Percentiles rank a stretch among this genome's conserved stretches.
phyloP scores from a whole-genome alignment of 2,888 invertebrate genomes.

The Pterostichus niger region DNA sequence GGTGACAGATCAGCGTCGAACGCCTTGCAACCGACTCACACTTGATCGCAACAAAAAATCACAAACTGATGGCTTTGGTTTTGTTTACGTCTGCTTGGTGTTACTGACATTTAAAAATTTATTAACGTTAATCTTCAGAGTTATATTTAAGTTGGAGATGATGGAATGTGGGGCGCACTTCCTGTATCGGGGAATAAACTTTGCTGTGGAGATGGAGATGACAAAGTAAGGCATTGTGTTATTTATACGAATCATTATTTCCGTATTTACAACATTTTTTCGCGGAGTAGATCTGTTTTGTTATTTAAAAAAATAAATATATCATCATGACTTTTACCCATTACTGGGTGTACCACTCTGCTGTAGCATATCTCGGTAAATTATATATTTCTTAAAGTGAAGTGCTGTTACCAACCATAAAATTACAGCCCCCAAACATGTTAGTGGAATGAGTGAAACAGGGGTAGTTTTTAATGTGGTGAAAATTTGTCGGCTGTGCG shows the following conservation, averaged over 20 bases:
- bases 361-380: too few species aligned
- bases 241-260: background rate
- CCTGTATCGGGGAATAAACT: slow-evolving; percentile 48
- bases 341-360: too few species aligned
- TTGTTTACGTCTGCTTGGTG: slow-evolving; percentile 25
- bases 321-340: too few species aligned
- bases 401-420: too few species aligned
- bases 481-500: too few species aligned
- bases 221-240: background rate
- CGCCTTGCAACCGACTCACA: background rate
- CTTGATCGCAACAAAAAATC: background rate
- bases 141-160: slow-evolving; percentile 33
- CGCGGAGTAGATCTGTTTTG: too few species aligned
- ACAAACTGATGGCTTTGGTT: background rate
- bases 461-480: too few species aligned
- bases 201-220: background rate
- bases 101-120: slow-evolving; percentile 51
- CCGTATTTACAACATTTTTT: too few species aligned
- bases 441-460: too few species aligned
- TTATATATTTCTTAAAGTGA: too few species aligned
- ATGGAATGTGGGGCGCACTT: slow-evolving; percentile 12
- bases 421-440: too few species aligned
- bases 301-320: too few species aligned
- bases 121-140: slow-evolving; percentile 40
- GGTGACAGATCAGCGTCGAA: background rate